phyloP scores from a whole-genome alignment of 1,140 invertebrate species.

The Mercenaria mercenaria region DNA sequence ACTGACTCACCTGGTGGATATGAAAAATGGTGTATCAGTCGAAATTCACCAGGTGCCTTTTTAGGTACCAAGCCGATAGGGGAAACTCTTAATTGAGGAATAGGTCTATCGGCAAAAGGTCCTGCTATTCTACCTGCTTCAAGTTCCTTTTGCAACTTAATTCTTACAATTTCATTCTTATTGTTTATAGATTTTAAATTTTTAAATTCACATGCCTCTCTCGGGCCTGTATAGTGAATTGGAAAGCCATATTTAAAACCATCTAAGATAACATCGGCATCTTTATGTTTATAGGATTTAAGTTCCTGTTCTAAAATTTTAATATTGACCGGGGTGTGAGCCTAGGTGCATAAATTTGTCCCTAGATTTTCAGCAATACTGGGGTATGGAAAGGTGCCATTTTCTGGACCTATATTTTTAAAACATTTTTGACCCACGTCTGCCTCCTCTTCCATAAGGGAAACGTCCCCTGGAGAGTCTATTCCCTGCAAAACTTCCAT shows the following conservation, averaged over 20 bases:
- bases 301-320: background rate
- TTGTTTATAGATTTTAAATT: constrained; percentile 36
- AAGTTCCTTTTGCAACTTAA: constrained; percentile 33
- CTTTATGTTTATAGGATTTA: background rate
- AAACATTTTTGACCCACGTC: too few species aligned
- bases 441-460: too few species aligned
- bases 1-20: constrained; percentile 57
- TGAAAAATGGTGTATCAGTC: constrained; percentile 67
- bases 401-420: too few species aligned
- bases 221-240: background rate
- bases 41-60: constrained; percentile 40
- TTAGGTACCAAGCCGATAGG: constrained; percentile 53
- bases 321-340: background rate
- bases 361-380: too few species aligned
- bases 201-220: background rate
- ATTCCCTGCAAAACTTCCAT: too few species aligned
- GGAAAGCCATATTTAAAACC: constrained; percentile 38
- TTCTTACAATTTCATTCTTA: background rate
- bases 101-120: constrained; percentile 17
- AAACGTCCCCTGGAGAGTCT: too few species aligned
- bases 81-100: background rate
- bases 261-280: background rate
- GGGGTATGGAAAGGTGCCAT: too few species aligned
- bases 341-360: too few species aligned
- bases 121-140: background rate